Conservation (phyloP, 2,888 invertebrate species). For the Mimachlamys varia region DNA sequence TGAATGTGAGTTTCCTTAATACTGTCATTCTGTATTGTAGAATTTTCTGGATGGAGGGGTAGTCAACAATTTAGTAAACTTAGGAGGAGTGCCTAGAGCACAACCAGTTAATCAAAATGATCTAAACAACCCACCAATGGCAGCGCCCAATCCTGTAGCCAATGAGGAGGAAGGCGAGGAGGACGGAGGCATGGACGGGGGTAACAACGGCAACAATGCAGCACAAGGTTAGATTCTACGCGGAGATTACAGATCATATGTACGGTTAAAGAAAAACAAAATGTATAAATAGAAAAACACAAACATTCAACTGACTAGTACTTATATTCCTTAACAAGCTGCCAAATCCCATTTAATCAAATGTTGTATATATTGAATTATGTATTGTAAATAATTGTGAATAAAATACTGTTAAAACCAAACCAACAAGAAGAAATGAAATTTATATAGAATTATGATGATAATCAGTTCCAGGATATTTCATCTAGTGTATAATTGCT, state of each 20-base stretch:
- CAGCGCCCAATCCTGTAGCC: conserved; percentile 54
- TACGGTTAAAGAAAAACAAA: too few species aligned
- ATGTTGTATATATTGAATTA: too few species aligned
- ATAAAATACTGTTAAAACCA: too few species aligned
- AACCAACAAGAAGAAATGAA: too few species aligned
- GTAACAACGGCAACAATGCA: conserved; percentile 76
- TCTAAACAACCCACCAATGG: conserved; percentile 56
- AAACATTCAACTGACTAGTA: too few species aligned
- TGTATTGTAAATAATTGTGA: too few species aligned
- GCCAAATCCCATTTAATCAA: too few species aligned
- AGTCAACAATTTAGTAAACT: conserved; percentile 71
- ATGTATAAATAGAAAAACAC: too few species aligned
- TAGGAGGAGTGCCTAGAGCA: conserved; percentile 65
- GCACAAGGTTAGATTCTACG: conserved; percentile 75
- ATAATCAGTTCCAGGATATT: too few species aligned
- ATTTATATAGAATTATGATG: too few species aligned
- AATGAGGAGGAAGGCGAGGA: conserved; percentile 70
- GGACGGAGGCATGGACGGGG: conserved; percentile 65
- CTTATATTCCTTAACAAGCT: too few species aligned
- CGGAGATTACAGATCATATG: neutral
- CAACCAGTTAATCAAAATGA: conserved; percentile 67
- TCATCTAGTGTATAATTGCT: too few species aligned
- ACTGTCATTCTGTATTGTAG: conserved; percentile 55
- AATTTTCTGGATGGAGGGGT: conserved; percentile 71
- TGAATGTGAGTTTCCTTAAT: neutral